Base-by-base conservation (phyloP, 2,888 invertebrate species). In the Tridacna crocea region DNA sequence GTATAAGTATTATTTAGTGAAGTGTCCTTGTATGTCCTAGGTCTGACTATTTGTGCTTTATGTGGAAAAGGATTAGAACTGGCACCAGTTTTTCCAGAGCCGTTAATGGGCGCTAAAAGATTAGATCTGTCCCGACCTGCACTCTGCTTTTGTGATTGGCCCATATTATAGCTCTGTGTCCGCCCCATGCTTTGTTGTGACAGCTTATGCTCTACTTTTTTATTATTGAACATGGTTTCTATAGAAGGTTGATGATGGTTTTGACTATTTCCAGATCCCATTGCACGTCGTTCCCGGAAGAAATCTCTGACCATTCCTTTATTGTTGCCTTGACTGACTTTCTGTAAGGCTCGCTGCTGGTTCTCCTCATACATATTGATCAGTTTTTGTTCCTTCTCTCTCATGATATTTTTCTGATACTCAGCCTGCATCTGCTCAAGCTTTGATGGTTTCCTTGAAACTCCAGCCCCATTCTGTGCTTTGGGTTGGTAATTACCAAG, bases 331-430 rank as follows among this genome's bases (percentile, higher is more conserved):
- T 84, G 80, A 58, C 84, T 88, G 0, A 91, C 87, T 79, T 77
- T 84, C 0, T 87, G 77, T 36, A 90, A 75, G 15, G 90, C 88
- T 19, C 80, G 77, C 70, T 85, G 84, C 82, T 92, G 91, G 55
- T 91, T 88, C 0, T 88, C 89, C 76, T 92, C 90, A 63, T 91
- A 92, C 86, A 90, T 82, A 22, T 88, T 83, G 1, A 91, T 83
- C 58, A 93, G 80, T 79, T 91, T 92, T 55, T 92, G 88, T 75
- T 92, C 91, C 73, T 92, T 92, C 75, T 93, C 90, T 79, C 88
- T 89, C 84, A 92, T 26, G n/a, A 91, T 63, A 48, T 88, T 88
- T 36, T 87, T 87, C 77, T 93, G 93, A 76, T 88, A 92, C 65
- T 92, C 88, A 4, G 86, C 82, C 77, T 92, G 91, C 80, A 93